A percentile compares a stretch with the other conserved stretches of the same genome.
Evolutionary conservation across 2,113 vertebrate species (phyloP).

Genomic region (Melanostigma gelatinosum): DNA sequence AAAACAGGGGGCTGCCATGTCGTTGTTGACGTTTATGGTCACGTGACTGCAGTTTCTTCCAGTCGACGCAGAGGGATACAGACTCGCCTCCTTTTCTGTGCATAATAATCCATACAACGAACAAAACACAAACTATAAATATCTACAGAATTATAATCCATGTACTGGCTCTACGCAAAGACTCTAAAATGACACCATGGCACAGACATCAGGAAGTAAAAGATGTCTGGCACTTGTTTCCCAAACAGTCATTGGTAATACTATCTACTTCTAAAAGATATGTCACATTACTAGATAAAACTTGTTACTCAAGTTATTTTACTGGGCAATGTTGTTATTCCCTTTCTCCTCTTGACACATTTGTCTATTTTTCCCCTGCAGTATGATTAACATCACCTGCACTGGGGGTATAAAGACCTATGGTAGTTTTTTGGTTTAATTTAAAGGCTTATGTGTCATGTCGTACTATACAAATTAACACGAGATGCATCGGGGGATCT

Average conservation of each 20-base stretch:
- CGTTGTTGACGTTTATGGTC: conserved; percentile 68
- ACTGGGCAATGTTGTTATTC: neutral
- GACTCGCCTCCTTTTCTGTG: conserved; percentile 65
- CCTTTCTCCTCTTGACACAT: neutral
- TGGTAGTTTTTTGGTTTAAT: neutral
- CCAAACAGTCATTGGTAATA: too few relatives aligned
- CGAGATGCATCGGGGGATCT: too few relatives aligned
- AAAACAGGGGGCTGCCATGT: conserved; percentile 83
- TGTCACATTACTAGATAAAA: too few relatives aligned
- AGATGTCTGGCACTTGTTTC: too few relatives aligned
- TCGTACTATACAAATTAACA: too few relatives aligned
- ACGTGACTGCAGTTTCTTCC: conserved; percentile 74
- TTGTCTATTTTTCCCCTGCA: neutral
- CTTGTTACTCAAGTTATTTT: too few relatives aligned
- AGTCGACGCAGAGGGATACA: conserved; percentile 52
- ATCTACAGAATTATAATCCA: too few relatives aligned
- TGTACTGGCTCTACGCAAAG: neutral
- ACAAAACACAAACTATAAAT: neutral
- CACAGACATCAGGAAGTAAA: neutral
- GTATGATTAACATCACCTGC: neutral
- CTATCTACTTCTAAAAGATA: neutral
- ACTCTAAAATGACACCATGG: neutral
- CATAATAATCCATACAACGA: neutral
- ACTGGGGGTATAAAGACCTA: neutral
- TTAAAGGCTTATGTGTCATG: neutral